A percentile compares a stretch with the other conserved stretches of the same genome.
phyloP scores from a whole-genome alignment of 2,888 invertebrate species.

The Sisyra nigra region DNA sequence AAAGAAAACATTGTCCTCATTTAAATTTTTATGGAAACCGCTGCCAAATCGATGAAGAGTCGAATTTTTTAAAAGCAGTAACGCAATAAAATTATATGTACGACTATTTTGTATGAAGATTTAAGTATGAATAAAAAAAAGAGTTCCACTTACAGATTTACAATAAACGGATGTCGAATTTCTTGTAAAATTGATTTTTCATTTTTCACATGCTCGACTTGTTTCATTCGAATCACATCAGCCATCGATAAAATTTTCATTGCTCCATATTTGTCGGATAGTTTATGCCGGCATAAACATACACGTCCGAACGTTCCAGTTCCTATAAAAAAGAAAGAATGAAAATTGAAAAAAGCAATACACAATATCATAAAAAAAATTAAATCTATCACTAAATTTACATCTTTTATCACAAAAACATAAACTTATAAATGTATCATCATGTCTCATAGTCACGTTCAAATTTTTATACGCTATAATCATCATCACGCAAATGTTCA shows the following conservation, averaged over 20 bases:
- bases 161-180: conserved; percentile 90
- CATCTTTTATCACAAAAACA: too few relatives aligned
- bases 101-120: conserved; percentile 19
- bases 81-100: neutral
- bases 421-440: too few relatives aligned
- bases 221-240: conserved; percentile 86
- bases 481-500: too few relatives aligned
- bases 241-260: conserved; percentile 90
- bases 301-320: conserved; percentile 97
- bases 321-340: conserved; percentile 34
- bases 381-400: too few relatives aligned
- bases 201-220: conserved; percentile 94
- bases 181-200: conserved; percentile 86
- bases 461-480: too few relatives aligned
- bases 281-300: conserved; percentile 72
- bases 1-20: too few relatives aligned
- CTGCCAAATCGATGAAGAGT: too few relatives aligned
- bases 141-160: conserved; percentile 62
- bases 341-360: too few relatives aligned
- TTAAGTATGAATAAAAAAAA: too few relatives aligned
- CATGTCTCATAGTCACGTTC: too few relatives aligned
- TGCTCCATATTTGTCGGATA: conserved; percentile 67
- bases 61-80: neutral
- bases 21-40: too few relatives aligned
- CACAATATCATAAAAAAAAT: too few relatives aligned